phyloP scores from a whole-genome alignment of 2,888 invertebrate genomes.

The Conus canariensis region DNA sequence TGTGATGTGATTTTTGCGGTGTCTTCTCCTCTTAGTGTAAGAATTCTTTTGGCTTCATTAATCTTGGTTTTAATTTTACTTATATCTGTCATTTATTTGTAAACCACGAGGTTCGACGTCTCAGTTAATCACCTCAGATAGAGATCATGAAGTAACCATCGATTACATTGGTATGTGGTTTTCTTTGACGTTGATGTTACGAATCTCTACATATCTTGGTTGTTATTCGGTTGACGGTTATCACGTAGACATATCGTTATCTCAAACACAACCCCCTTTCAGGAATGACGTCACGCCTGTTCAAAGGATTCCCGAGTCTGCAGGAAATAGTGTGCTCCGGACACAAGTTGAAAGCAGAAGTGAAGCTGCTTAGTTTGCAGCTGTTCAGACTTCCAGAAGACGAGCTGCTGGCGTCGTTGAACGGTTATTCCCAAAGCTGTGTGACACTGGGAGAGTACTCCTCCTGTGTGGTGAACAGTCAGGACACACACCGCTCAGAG shows the following conservation, averaged over 20 bases:
- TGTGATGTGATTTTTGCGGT: too few species aligned
- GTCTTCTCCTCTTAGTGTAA: too few species aligned
- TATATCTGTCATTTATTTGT: too few species aligned
- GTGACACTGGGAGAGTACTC: slow-evolving; percentile 22
- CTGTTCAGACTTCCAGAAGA: not conserved
- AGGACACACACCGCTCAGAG: not conserved
- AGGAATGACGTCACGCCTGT: slow-evolving; percentile 36
- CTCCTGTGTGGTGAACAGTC: slow-evolving; percentile 9
- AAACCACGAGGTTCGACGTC: too few species aligned
- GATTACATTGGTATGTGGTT: not conserved
- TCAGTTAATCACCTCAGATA: too few species aligned
- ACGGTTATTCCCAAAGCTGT: slow-evolving; percentile 1
- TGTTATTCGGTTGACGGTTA: too few species aligned
- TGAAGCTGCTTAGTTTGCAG: not conserved
- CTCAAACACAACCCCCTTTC: not conserved
- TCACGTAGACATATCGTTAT: too few species aligned
- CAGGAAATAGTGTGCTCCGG: slow-evolving; percentile 33
- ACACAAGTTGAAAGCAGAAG: not conserved
- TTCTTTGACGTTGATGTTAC: not conserved
- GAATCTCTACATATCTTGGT: not conserved
- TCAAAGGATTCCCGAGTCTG: slow-evolving; percentile 29
- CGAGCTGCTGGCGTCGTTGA: not conserved
- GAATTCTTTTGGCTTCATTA: not conserved
- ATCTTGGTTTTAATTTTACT: not conserved
- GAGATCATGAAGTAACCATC: too few species aligned